These are phyloP conservation scores for Sphaerodactylus townsendi DNA, from an alignment of 2,113 vertebrate species.

Conservation along the genomic window DNA sequence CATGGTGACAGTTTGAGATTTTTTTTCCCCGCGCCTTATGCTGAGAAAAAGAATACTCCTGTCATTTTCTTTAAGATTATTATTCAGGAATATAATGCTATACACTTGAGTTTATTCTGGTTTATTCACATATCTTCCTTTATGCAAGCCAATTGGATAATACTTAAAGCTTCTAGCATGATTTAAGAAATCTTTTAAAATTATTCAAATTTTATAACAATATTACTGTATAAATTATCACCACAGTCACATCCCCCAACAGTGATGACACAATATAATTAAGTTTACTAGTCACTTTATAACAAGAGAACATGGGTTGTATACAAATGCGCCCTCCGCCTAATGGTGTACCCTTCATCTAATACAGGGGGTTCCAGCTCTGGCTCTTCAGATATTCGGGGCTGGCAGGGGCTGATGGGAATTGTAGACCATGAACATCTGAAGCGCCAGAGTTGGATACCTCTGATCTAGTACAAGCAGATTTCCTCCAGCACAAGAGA, in stretches of 20 bases:
- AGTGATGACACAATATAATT: neutral
- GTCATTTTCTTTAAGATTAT: neutral
- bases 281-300: neutral
- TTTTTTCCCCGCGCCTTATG: conserved; percentile 14
- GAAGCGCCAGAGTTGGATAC: no score
- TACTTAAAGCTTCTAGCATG: neutral
- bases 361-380: no score
- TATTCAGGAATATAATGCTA: conserved; percentile 26
- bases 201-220: neutral
- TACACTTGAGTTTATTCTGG: neutral
- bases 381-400: no score
- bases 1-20: neutral
- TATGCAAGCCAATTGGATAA: conserved; percentile 14
- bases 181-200: neutral
- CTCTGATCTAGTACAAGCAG: no score
- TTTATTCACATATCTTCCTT: conserved; percentile 17
- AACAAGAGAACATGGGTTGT: neutral
- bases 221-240: neutral
- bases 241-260: neutral
- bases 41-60: conserved; percentile 1
- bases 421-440: no score
- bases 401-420: no score
- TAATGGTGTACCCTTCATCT: no score
- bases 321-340: no score
- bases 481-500: no score